phyloP scores from a whole-genome alignment of 2,113 vertebrate genomes.

The Triplophysa rosa region DNA sequence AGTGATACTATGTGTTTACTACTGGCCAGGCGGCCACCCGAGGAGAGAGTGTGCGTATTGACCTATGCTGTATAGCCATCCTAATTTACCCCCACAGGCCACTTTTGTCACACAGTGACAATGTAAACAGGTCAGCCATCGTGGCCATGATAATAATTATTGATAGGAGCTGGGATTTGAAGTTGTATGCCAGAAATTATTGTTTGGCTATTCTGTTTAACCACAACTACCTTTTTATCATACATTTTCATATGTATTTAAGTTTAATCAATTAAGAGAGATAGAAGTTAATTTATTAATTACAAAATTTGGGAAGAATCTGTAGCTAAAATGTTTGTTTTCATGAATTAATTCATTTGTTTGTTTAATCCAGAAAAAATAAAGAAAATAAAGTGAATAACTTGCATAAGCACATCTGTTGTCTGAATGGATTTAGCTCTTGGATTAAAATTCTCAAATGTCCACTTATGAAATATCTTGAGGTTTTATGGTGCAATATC shows the following conservation, averaged over 20 bases:
- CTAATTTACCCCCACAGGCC: not conserved
- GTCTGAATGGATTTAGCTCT: too few relatives aligned
- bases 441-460: too few relatives aligned
- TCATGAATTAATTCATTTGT: too few relatives aligned
- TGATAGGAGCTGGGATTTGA: constrained; percentile 7
- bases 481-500: not conserved
- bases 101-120: constrained; percentile 19
- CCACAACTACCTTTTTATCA: too few relatives aligned
- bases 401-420: too few relatives aligned
- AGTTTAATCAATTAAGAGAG: too few relatives aligned
- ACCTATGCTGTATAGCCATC: constrained; percentile 1
- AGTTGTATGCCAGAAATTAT: not conserved
- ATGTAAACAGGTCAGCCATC: constrained; percentile 31
- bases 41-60: constrained; percentile 31
- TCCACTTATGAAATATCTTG: not conserved
- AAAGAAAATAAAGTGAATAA: too few relatives aligned
- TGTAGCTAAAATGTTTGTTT: too few relatives aligned
- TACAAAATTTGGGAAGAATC: too few relatives aligned
- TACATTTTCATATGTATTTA: too few relatives aligned
- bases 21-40: constrained; percentile 27
- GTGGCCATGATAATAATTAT: constrained; percentile 34
- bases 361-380: too few relatives aligned
- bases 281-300: too few relatives aligned
- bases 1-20: constrained; percentile 21
- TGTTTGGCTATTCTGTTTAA: not conserved